Evolutionary conservation across 1,140 invertebrate species (phyloP).

Genomic region (Aculops lycopersici): DNA sequence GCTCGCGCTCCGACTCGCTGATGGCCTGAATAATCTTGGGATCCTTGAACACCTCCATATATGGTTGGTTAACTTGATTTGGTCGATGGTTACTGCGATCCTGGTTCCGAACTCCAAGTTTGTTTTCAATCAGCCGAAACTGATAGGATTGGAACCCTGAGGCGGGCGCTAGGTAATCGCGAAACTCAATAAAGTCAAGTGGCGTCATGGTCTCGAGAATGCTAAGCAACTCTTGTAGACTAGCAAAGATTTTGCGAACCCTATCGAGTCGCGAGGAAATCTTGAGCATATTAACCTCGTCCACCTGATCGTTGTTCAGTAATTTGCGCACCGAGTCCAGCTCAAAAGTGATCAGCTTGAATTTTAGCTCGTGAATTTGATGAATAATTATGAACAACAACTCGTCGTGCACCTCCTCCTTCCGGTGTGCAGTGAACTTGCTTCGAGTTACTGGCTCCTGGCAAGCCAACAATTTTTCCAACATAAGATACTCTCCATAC

Average conservation of each 20-base stretch:
- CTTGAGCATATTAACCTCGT: slow-evolving; percentile 66
- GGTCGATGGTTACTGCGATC: slow-evolving; percentile 71
- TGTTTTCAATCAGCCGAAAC: slow-evolving; percentile 82
- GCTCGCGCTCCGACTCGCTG: slow-evolving; percentile 39
- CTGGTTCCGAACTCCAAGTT: slow-evolving; percentile 59
- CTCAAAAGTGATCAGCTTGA: slow-evolving; percentile 94
- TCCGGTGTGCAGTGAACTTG: slow-evolving; percentile 22
- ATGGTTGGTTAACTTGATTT: slow-evolving; percentile 26
- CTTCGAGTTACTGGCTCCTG: slow-evolving; percentile 46
- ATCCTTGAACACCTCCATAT: slow-evolving; percentile 50
- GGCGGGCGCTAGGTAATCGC: slow-evolving; percentile 51
- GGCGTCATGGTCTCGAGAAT: slow-evolving; percentile 95
- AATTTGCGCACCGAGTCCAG: slow-evolving; percentile 58
- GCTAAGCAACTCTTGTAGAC: slow-evolving; percentile 77
- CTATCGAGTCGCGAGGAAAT: slow-evolving; percentile 66
- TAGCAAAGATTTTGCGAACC: slow-evolving; percentile 70
- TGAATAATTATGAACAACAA: slow-evolving; percentile 89
- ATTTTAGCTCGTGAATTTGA: slow-evolving; percentile 97
- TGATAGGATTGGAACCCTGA: slow-evolving; percentile 93
- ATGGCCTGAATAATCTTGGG: slow-evolving; percentile 32
- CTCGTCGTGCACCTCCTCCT: slow-evolving; percentile 48
- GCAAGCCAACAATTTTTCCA: slow-evolving; percentile 55
- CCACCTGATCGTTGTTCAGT: slow-evolving; percentile 36
- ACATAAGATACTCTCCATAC: slow-evolving; percentile 48
- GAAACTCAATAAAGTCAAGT: slow-evolving; percentile 81